These are phyloP conservation scores for Myocastor coypus DNA, from an alignment of 2,113 vertebrate species.

Conservation along the genomic window DNA sequence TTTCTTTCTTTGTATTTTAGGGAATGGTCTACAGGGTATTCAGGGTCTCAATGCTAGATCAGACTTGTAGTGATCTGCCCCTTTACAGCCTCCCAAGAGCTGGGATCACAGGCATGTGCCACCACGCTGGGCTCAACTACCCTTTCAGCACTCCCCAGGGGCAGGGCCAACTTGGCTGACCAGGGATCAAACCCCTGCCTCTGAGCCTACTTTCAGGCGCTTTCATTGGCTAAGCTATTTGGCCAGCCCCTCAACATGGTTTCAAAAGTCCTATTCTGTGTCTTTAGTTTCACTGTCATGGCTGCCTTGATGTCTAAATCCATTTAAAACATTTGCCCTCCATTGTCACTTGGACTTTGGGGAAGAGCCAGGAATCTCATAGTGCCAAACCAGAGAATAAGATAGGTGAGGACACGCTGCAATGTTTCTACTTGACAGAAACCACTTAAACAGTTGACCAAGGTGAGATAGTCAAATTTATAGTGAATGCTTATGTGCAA, in stretches of 20 bases:
- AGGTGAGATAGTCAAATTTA: neutral
- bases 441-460: neutral
- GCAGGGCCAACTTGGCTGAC: too few species aligned
- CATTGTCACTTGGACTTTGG: neutral
- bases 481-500: neutral
- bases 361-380: neutral
- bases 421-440: neutral
- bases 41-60: too few species aligned
- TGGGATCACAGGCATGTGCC: too few species aligned
- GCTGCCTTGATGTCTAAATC: neutral
- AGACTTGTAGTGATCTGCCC: too few species aligned
- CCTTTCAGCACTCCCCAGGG: too few species aligned
- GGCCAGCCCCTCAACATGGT: neutral
- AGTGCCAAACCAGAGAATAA: neutral
- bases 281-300: neutral
- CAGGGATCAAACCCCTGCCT: too few species aligned
- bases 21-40: too few species aligned
- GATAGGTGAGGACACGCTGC: neutral
- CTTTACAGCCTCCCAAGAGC: too few species aligned
- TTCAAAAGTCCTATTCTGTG: neutral
- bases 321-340: neutral
- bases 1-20: too few species aligned
- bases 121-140: too few species aligned
- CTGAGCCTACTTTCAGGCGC: too few species aligned
- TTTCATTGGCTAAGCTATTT: too few species aligned